These are phyloP conservation scores for Neolamprologus cancellatus DNA, from an alignment of 2,113 vertebrate species.

Conservation along the genomic window DNA sequence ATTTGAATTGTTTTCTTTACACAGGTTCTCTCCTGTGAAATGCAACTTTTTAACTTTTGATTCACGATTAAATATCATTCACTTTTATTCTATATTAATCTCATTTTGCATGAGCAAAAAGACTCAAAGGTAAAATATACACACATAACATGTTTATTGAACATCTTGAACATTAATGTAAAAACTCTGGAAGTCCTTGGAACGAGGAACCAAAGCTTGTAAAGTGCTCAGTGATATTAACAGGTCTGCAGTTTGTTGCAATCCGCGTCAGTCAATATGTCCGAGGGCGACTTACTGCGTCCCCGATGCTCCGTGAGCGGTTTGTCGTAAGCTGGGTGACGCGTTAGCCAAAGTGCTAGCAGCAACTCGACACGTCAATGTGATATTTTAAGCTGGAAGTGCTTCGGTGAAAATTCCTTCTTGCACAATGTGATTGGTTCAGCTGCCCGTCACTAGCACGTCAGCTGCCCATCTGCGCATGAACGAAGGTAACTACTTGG, in stretches of 20 bases:
- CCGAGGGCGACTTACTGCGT: background rate
- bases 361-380: background rate
- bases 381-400: background rate
- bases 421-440: background rate
- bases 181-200: background rate
- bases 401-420: background rate
- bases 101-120: background rate
- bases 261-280: accelerated
- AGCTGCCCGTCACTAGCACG: background rate
- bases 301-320: background rate
- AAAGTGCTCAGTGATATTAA: background rate
- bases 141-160: background rate
- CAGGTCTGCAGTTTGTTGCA: background rate
- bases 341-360: background rate
- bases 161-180: background rate
- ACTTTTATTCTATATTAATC: background rate
- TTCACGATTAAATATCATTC: background rate
- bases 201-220: background rate
- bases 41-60: background rate
- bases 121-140: background rate
- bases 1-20: too few species aligned
- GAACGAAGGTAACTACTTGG: background rate
- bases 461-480: background rate
- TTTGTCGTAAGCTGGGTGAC: background rate
- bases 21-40: background rate